These are phyloP conservation scores for Centroberyx gerrardi DNA, from an alignment of 2,797 vertebrate species.

Conservation along the genomic window DNA sequence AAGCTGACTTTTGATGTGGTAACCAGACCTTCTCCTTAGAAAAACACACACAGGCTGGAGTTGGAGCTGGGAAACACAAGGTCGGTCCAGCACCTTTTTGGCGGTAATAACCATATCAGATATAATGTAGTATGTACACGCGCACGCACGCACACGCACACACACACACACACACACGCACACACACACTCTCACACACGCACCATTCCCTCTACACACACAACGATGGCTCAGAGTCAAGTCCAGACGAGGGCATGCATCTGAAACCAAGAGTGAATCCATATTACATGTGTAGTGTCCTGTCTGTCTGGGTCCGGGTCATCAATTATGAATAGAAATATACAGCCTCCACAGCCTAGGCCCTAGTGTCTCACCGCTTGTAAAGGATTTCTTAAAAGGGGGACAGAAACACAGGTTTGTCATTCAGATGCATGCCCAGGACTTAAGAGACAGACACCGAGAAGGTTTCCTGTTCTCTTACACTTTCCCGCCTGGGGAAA, in stretches of 20 bases:
- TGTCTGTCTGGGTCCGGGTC: constrained; percentile 89
- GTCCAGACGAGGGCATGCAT: constrained; percentile 82
- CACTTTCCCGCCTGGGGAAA: constrained; percentile 64
- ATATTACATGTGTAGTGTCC: constrained; percentile 91
- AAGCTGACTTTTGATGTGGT: constrained; percentile 10
- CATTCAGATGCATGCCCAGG: constrained; percentile 83
- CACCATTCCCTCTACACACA: constrained; percentile 69
- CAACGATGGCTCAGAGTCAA: constrained; percentile 81
- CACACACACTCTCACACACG: constrained; percentile 26
- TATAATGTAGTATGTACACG: background rate
- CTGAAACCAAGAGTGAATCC: constrained; percentile 89
- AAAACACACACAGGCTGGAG: constrained; percentile 40
- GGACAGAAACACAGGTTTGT: constrained; percentile 89
- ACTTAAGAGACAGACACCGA: constrained; percentile 74
- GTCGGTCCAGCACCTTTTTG: constrained; percentile 48
- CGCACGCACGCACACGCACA: constrained; percentile 26
- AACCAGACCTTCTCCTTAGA: too few species aligned
- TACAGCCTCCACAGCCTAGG: constrained; percentile 88
- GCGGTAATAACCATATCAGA: constrained; percentile 47
- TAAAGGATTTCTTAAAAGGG: constrained; percentile 89
- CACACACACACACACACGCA: constrained; percentile 15
- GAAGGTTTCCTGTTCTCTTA: constrained; percentile 73
- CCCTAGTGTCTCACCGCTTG: constrained; percentile 87
- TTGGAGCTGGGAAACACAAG: constrained; percentile 50
- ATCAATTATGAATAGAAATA: constrained; percentile 98